Evolutionary conservation across 2,113 vertebrate species (phyloP).

Genomic region (Pelvicachromis taeniatus): DNA sequence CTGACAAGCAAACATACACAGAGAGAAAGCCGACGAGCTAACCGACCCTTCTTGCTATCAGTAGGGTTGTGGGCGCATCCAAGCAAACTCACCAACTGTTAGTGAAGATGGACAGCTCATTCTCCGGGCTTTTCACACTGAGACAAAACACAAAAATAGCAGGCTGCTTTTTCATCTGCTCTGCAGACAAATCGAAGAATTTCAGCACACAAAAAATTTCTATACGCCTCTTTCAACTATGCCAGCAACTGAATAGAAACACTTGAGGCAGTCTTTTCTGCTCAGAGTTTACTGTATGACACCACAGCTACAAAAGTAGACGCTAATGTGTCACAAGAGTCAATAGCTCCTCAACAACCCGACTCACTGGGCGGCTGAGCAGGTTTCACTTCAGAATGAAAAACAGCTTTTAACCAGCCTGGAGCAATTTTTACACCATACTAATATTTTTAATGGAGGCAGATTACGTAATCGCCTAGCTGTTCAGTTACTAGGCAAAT

Average conservation of each 20-base stretch:
- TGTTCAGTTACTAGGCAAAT: neutral
- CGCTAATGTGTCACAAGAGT: neutral
- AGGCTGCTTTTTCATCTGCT: neutral
- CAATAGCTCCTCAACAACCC: neutral
- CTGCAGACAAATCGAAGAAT: neutral
- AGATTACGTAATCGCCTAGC: neutral
- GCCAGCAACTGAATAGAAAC: neutral
- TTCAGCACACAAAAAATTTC: neutral
- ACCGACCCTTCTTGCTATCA: slow-evolving; percentile 12
- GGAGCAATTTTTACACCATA: neutral
- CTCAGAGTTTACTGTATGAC: neutral
- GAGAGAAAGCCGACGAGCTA: slow-evolving; percentile 22
- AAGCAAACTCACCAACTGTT: neutral
- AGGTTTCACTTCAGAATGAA: neutral
- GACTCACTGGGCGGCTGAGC: neutral
- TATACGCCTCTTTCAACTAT: neutral
- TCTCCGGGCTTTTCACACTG: neutral
- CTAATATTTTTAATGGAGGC: neutral
- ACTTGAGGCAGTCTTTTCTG: neutral
- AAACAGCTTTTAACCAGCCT: neutral
- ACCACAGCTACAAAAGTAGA: neutral
- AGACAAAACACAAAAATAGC: slow-evolving; percentile 20
- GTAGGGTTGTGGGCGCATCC: slow-evolving; percentile 18
- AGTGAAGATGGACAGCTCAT: slow-evolving; percentile 41
- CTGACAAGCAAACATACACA: slow-evolving; percentile 37